Base-by-base conservation (phyloP, 2,888 invertebrate genomes). In the Corythucha ciliata region DNA sequence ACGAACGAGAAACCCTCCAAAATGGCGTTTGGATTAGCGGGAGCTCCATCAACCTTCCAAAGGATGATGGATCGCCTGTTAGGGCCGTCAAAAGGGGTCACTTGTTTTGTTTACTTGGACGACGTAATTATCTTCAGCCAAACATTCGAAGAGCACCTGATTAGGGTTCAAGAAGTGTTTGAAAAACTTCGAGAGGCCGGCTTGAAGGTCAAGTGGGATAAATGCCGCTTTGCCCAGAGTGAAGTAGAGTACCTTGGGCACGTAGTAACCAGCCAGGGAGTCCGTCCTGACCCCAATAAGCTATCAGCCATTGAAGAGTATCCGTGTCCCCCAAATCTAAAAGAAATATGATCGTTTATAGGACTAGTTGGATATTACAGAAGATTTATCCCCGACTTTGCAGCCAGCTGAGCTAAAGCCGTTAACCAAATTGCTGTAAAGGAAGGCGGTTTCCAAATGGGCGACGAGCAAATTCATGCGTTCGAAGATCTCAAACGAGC, bases 401-500 rank as follows among this genome's bases (percentile, higher is more conserved):
- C 60, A 0, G 55, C 57, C 0, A 16, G 56, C 1, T n/a, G n/a
- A n/a, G n/a, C n/a, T n/a, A 1, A 62, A 53, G 10, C 18, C 53
- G 1, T 42, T 63, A 4, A 16, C 58, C 2, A 54, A 55, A 22
- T n/a, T n/a, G n/a, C n/a, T n/a, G n/a, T n/a, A n/a, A 56, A 57
- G 18, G 33, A n/a, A 10, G 2, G 16, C 2, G 3, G 2, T 3
- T 47, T 2, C 57, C 8, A 20, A 14, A 52, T 49, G 52, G 25
- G 27, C 3, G 4, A 21, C 2, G 37, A 14, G 3, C 2, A 29
- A 4, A 4, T 52, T 2, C 21, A 26, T 2, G 48, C 52, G 2
- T 52, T 52, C 37, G 26, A 21, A 2, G 2, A 2, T 10, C 3
- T 52, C 8, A 52, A 53, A 26, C 2, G 22, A 54, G 3, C 76